A percentile compares a stretch with the other conserved stretches of the same genome.
Conservation (phyloP, 2,888 invertebrate genomes). For the Eupeodes luniger region DNA sequence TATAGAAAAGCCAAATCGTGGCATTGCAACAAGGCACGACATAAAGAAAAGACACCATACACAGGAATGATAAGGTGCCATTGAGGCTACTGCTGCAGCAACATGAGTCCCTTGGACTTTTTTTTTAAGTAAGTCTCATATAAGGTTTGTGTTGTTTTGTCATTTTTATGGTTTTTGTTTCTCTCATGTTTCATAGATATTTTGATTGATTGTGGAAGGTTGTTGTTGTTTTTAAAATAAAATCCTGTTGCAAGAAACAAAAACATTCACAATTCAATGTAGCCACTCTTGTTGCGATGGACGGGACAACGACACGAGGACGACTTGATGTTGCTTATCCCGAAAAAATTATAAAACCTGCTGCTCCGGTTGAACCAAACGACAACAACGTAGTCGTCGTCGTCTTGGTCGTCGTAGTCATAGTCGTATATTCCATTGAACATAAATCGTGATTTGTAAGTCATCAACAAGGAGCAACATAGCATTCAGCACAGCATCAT, state of each 20-base stretch:
- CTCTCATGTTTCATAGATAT: conserved; percentile 22
- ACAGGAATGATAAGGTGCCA: conserved; percentile 62
- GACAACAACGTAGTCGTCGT: not conserved
- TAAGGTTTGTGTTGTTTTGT: not conserved
- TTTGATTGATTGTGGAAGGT: conserved; percentile 68
- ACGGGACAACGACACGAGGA: not conserved
- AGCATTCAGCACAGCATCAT: conserved; percentile 5
- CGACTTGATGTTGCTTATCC: conserved; percentile 51
- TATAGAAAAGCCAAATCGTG: conserved; percentile 61
- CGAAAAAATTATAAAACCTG: conserved; percentile 61
- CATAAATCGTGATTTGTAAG: conserved; percentile 68
- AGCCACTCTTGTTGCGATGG: conserved; percentile 40
- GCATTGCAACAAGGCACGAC: conserved; percentile 69
- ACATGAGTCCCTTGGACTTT: conserved; percentile 34
- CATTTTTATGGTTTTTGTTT: not conserved
- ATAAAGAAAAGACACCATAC: conserved; percentile 1
- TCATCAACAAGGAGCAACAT: conserved; percentile 21
- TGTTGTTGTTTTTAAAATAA: conserved; percentile 33
- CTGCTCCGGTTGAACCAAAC: conserved; percentile 48
- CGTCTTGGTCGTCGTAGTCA: not conserved
- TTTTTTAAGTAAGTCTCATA: not conserved
- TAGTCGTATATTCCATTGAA: conserved; percentile 35
- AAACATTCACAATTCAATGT: conserved; percentile 55
- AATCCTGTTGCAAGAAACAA: conserved; percentile 34
- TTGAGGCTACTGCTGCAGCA: conserved; percentile 46